Percentiles rank a stretch among this genome's conserved stretches.
Conservation (phyloP, 1,140 invertebrate species). For the Drosophila azteca region DNA sequence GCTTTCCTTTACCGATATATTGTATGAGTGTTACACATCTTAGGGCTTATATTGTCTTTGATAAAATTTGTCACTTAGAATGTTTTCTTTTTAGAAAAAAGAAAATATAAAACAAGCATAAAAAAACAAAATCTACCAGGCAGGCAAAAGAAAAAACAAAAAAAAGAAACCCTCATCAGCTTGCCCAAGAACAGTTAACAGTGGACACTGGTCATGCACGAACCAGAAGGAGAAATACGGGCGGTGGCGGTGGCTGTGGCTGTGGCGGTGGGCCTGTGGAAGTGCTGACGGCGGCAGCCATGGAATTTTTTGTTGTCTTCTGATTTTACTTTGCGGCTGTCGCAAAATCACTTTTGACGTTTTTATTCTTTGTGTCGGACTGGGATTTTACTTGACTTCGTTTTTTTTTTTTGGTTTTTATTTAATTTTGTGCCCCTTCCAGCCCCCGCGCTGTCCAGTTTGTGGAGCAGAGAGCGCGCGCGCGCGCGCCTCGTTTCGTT, state of each 20-base stretch:
- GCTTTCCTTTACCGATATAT: no score
- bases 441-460: conserved; percentile 13
- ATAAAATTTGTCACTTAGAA: no score
- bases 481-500: conserved; percentile 75
- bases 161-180: conserved; percentile 37
- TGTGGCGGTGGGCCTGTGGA: conserved; percentile 19
- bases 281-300: conserved; percentile 58
- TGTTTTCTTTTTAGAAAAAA: no score
- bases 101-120: no score
- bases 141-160: no score
- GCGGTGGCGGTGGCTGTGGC: conserved; percentile 9
- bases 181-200: conserved; percentile 60
- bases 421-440: conserved; percentile 24
- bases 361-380: conserved; percentile 75
- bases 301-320: conserved; percentile 58
- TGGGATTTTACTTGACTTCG: conserved; percentile 55
- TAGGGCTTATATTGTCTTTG: no score
- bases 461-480: conserved; percentile 30
- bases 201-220: conserved; percentile 39
- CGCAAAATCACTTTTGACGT: conserved; percentile 81
- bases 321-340: conserved; percentile 61
- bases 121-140: conserved; percentile 16
- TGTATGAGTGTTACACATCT: no score
- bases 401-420: conserved; percentile 25
- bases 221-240: conserved; percentile 5